Conservation (phyloP, 2,113 vertebrate genomes). For the Mastomys natalensis region DNA sequence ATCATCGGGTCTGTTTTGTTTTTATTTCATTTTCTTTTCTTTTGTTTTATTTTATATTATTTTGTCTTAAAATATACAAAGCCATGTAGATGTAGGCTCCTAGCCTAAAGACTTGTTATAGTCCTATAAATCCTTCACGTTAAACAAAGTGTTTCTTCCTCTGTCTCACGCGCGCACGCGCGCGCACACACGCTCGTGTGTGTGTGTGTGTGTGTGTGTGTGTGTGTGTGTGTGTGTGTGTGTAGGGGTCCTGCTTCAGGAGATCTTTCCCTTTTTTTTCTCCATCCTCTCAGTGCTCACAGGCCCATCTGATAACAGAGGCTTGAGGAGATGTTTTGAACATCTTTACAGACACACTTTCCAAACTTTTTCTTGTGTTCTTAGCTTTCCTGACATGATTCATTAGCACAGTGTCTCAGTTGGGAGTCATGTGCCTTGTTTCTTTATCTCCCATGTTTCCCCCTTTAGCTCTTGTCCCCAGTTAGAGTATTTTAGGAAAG, state of each 20-base stretch:
- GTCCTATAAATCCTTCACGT: neutral
- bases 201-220: neutral
- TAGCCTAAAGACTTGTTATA: neutral
- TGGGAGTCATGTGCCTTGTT: conserved; percentile 44
- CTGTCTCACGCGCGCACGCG: too few relatives aligned
- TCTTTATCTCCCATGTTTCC: neutral
- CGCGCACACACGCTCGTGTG: too few relatives aligned
- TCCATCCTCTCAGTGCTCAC: conserved; percentile 14
- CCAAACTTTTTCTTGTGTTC: conserved; percentile 68
- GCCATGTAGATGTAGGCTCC: neutral
- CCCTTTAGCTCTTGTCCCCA: neutral
- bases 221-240: neutral
- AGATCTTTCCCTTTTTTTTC: neutral
- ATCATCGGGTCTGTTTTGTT: neutral
- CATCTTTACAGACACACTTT: conserved; percentile 70
- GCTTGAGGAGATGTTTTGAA: conserved; percentile 72
- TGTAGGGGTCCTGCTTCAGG: neutral
- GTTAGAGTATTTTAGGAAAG: conserved; percentile 6
- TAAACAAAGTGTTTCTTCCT: neutral
- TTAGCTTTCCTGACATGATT: conserved; percentile 76
- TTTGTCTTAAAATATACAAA: conserved; percentile 44
- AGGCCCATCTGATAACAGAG: conserved; percentile 64
- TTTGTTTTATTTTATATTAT: conserved; percentile 38
- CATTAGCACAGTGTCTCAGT: conserved; percentile 69
- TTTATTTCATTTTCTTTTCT: conserved; percentile 28